These are phyloP conservation scores for Heliornis fulica DNA, from an alignment of 2,113 vertebrate species.

Conservation along the genomic window DNA sequence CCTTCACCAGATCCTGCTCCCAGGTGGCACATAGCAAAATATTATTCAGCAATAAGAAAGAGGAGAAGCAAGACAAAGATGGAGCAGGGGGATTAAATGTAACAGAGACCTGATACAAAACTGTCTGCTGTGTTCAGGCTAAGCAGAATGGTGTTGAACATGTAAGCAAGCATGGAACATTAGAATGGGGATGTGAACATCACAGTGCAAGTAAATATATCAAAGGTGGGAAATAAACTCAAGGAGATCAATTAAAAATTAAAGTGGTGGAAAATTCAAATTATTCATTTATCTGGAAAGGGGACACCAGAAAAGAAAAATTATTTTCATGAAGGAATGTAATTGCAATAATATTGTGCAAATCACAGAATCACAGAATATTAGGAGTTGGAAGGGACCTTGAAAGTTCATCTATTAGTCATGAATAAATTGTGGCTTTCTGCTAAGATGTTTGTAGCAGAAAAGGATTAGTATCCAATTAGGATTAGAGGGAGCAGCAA, in stretches of 20 bases:
- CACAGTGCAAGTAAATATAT: not conserved
- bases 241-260: not conserved
- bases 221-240: not conserved
- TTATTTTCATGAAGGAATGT: not conserved
- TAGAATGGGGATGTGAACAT: not conserved
- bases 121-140: not conserved
- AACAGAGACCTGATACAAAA: not conserved
- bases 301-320: not conserved
- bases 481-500: not conserved
- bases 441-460: not conserved
- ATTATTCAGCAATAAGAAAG: not conserved
- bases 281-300: not conserved
- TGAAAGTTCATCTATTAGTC: too few species aligned
- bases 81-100: not conserved
- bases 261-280: not conserved
- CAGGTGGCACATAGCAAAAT: not conserved
- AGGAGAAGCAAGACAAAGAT: not conserved
- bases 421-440: not conserved
- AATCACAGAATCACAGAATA: too few species aligned
- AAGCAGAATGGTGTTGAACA: accelerated
- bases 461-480: not conserved
- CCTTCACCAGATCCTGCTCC: not conserved
- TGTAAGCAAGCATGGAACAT: not conserved
- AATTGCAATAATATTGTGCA: not conserved
- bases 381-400: too few species aligned